Evolutionary conservation across 35 echinoderm and acorn worm species (phyloP), one percentile per base, ranked within the genome.

Genomic region (Lytechinus pictus): DNA sequence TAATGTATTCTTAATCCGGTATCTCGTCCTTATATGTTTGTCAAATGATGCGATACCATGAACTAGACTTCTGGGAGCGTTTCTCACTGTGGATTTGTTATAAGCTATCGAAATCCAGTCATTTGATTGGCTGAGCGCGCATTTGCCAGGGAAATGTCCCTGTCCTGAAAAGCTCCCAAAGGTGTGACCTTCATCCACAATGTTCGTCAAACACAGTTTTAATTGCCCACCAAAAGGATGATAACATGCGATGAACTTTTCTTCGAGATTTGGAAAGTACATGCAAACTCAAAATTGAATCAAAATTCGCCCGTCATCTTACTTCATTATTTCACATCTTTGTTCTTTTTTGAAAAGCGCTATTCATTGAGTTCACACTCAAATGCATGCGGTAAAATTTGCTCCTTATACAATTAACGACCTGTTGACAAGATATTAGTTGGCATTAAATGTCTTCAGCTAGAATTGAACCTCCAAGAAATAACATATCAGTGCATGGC

Each of bases 1-100:
- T 44, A 90, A 54, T 52, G 88, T 90, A 33, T 90, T 44, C 88
- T 90, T 90, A 90, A 90, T 52, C 88, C 52, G 9, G 33, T 44
- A 44, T 19, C 52, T 28, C 9, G 11, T 10, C 88, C 29, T 9
- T 90, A 51, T 90, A 90, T 90, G 14, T 27, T 33, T 90, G 88
- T 90, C 52, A 14, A 90, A 6, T 90, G 16, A 90, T 14, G 88
- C 52, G 16, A 44, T 28, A 33, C 16, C 88, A 5, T 52, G 3
- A 6, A 9, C 28, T 0, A 52, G 88, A 33, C 88, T 90, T 53
- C 52, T n/a, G n/a, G n/a, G n/a, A n/a, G n/a, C n/a, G 33, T 44
- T 44, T 44, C 0, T 44, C 33, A 44, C 33, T 44, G 33, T 44
- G 33, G 2, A 44, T 44, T 44, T 44, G 33, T 44, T 44, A 44